Evolutionary conservation across 2,113 vertebrate species (phyloP), one percentile per base, ranked within the genome.

Genomic region (Burhinus oedicnemus): DNA sequence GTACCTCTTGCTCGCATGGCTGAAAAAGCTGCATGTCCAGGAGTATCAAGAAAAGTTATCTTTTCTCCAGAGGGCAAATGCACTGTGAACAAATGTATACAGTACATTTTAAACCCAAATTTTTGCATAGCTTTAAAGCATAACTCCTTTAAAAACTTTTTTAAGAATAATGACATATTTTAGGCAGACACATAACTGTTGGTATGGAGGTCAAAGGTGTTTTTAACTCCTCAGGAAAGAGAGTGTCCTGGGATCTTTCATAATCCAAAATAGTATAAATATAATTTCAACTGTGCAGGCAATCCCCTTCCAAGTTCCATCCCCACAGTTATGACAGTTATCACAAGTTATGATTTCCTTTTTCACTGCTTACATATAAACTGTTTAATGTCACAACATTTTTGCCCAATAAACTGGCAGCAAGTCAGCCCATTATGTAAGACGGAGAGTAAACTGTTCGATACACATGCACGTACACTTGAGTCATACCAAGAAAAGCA

Each of bases 21-120:
- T 88, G 99, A 99, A 71, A 99, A 99, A 36, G 99, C 99, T 17
- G 99, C 99, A 13, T 99, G 99, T 27, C 99, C 99, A 5, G 99
- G 99, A 12, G 99, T 99, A 97, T 99, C 99, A 38, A 99, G 98
- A 95, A 99, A 99, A n/a, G 99, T 99, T 92, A 99, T 99, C 96
- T 96, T 99, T 72, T 99, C 99, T n/a, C 99, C 99, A 83, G 99
- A 98, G 34, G 99, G 98, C 93, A 99, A 97, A 95, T 98, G 97
- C 44, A 99, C 99, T 99, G 98, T 66, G 62, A 71, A 96, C 84
- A 95, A n/a, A 96, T 2, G 30, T 45, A 86, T 21, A 88, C 0
- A 23, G 19, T 29, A 36, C 8, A 21, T 58, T 71, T 74, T 44
- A 64, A 60, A 88, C 55, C 12, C 60, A 44, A 27, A 69, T 29